Evolutionary conservation across 2,888 invertebrate species (phyloP).

Genomic region (Nipponacmea schrenckii): DNA sequence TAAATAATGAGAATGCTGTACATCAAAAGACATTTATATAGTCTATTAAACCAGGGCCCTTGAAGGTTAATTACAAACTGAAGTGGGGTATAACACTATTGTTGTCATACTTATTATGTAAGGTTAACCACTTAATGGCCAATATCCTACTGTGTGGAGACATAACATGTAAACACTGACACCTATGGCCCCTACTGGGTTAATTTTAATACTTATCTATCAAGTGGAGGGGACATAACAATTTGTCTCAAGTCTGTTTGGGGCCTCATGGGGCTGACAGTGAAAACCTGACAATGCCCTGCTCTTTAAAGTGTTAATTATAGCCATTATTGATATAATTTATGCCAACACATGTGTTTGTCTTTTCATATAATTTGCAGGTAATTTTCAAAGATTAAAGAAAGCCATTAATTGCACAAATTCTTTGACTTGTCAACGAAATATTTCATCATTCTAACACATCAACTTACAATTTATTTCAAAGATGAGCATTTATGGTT

Average conservation of each 20-base stretch:
- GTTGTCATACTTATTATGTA: neutral
- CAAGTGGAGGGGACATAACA: too few species aligned
- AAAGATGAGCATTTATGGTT: too few species aligned
- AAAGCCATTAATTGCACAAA: too few species aligned
- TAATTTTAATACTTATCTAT: neutral
- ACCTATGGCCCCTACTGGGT: conserved; percentile 1
- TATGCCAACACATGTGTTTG: conserved; percentile 7
- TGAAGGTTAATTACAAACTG: neutral
- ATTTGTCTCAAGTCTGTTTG: too few species aligned
- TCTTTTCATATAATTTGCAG: too few species aligned
- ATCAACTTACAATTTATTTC: too few species aligned
- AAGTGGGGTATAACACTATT: neutral
- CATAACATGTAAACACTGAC: conserved; percentile 6
- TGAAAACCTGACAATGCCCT: neutral
- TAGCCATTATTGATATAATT: neutral
- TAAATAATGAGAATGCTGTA: too few species aligned
- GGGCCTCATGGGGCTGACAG: neutral
- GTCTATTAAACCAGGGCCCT: neutral
- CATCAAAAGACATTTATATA: neutral
- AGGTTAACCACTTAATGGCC: conserved; percentile 3
- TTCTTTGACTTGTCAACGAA: too few species aligned
- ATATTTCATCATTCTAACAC: too few species aligned
- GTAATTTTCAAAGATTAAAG: too few species aligned
- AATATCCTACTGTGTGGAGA: conserved; percentile 4
- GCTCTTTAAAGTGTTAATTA: neutral